Percentiles rank a stretch among this genome's conserved stretches.
phyloP scores from a whole-genome alignment of 2,113 vertebrate genomes.

The Tringa solitaria region DNA sequence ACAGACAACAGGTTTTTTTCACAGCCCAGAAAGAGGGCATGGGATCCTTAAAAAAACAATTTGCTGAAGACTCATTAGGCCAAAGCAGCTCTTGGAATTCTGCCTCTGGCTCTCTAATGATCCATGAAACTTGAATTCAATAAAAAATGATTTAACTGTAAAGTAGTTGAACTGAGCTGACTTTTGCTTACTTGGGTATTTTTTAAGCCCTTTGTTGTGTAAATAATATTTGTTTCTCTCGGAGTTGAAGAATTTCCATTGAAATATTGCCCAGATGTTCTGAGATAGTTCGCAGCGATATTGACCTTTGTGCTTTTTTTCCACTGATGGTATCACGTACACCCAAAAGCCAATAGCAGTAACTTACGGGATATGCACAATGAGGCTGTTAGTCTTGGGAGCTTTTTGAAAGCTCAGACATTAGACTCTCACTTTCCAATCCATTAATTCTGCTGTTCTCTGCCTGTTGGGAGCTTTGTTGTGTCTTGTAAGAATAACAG shows the following conservation, averaged over 20 bases:
- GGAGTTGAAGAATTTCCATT: conserved; percentile 30
- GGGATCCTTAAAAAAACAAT: conserved; percentile 67
- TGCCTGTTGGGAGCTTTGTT: conserved; percentile 74
- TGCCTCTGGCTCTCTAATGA: conserved; percentile 74
- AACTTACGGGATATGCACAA: conserved; percentile 58
- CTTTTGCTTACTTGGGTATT: conserved; percentile 61
- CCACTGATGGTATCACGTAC: not conserved
- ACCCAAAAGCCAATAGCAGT: conserved; percentile 26
- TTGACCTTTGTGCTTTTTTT: conserved; percentile 44
- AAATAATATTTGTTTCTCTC: conserved; percentile 68
- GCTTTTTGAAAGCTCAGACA: conserved; percentile 67
- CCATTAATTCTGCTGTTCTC: conserved; percentile 78
- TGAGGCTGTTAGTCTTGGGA: conserved; percentile 65
- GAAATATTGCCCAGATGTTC: conserved; percentile 10
- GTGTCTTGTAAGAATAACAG: conserved; percentile 73
- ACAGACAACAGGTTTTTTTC: conserved; percentile 36
- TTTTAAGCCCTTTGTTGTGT: conserved; percentile 50
- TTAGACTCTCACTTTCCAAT: conserved; percentile 76
- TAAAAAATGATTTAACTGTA: conserved; percentile 79
- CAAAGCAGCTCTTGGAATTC: conserved; percentile 66
- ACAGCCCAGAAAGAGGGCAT: conserved; percentile 8
- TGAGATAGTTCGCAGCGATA: conserved; percentile 8
- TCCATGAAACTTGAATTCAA: conserved; percentile 80
- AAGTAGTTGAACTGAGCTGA: conserved; percentile 53
- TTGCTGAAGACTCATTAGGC: conserved; percentile 76